Evolutionary conservation across 2,113 vertebrate species (phyloP).

Genomic region (Protobothrops mucrosquamatus): DNA sequence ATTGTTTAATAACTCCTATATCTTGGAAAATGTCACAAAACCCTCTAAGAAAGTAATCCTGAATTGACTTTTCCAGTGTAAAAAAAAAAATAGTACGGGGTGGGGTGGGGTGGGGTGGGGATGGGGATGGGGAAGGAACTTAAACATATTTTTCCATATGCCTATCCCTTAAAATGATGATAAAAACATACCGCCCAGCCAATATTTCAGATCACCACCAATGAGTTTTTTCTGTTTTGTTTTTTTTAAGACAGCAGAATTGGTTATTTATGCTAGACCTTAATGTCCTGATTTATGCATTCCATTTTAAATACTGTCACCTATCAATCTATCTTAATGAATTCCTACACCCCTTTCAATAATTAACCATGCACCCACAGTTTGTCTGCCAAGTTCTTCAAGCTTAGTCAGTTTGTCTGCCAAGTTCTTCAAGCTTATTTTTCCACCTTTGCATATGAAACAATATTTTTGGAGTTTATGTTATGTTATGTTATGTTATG

Average conservation of each 20-base stretch:
- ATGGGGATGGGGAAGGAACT: not conserved
- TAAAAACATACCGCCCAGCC: not conserved
- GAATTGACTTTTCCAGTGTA: not conserved
- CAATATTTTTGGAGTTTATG: not conserved
- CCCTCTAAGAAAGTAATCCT: not conserved
- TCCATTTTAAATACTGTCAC: not conserved
- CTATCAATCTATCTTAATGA: not conserved
- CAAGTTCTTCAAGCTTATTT: not conserved
- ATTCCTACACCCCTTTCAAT: not conserved
- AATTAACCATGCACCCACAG: not conserved
- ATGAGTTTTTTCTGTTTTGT: not conserved
- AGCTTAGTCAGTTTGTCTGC: not conserved
- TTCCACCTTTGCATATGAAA: not conserved
- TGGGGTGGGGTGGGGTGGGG: accelerated
- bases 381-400: not conserved
- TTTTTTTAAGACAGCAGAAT: not conserved
- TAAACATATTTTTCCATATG: not conserved
- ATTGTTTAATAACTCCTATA: not conserved
- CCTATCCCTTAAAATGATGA: not conserved
- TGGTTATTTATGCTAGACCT: not conserved
- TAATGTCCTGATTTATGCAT: not conserved
- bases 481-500: too few relatives aligned
- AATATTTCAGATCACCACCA: not conserved
- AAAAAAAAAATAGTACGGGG: not conserved
- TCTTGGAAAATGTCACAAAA: not conserved